These are phyloP conservation scores for Gracilinanus agilis DNA, from an alignment of 2,113 vertebrate genomes.

Conservation along the genomic window DNA sequence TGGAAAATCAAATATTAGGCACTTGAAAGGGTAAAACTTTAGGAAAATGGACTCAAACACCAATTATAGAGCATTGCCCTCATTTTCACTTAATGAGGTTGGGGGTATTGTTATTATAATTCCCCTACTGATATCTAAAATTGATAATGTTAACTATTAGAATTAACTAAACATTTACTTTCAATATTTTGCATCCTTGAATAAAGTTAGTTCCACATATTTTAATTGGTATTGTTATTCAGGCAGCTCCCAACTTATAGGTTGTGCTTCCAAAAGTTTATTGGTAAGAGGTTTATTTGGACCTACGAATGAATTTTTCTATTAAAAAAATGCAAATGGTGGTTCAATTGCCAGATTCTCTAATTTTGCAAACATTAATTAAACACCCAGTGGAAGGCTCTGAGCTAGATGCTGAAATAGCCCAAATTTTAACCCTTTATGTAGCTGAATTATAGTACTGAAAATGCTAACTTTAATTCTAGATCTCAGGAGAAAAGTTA, in stretches of 20 bases:
- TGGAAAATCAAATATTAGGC: background rate
- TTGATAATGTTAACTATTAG: background rate
- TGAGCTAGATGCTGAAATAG: background rate
- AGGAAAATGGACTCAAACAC: background rate
- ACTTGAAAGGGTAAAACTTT: background rate
- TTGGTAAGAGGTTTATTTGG: slow-evolving; percentile 1
- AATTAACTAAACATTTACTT: background rate
- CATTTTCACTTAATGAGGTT: background rate
- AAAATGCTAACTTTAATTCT: background rate
- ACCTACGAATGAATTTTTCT: background rate
- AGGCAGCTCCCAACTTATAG: background rate
- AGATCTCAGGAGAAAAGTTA: background rate
- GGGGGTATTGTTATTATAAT: background rate
- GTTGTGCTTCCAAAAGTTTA: background rate
- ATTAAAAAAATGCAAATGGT: background rate
- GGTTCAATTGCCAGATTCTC: background rate
- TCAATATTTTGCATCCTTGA: background rate
- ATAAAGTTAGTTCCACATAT: background rate
- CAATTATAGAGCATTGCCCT: background rate
- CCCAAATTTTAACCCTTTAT: background rate
- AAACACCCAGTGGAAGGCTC: background rate
- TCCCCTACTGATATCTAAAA: background rate
- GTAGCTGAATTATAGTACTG: background rate
- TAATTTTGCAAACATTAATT: background rate
- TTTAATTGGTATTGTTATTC: background rate